phyloP scores from a whole-genome alignment of 2,888 invertebrate species.

The Agonopterix arenella region DNA sequence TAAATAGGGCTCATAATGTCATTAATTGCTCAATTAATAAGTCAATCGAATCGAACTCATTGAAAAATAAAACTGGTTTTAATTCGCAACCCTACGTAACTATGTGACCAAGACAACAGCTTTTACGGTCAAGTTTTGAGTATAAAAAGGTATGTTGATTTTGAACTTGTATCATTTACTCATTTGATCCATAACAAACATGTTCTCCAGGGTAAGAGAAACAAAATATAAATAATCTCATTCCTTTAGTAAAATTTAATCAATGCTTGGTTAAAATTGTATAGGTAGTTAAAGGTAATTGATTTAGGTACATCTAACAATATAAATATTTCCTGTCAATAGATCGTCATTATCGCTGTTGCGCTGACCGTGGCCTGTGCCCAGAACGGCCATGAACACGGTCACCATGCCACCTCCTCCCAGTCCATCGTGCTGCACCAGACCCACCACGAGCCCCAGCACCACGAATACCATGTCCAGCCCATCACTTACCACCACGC shows the following conservation, averaged over 20 bases:
- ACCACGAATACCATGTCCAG: slow-evolving; percentile 5
- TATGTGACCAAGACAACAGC: not conserved
- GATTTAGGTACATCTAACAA: not conserved
- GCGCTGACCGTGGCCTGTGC: slow-evolving; percentile 24
- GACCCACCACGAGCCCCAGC: slow-evolving; percentile 2
- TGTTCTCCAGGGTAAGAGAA: slow-evolving; percentile 13
- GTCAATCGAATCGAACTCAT: too few species aligned
- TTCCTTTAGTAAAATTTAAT: too few species aligned
- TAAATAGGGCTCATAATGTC: too few species aligned
- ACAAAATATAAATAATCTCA: not conserved
- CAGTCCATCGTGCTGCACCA: slow-evolving; percentile 18
- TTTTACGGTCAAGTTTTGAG: not conserved
- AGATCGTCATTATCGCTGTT: slow-evolving; percentile 22
- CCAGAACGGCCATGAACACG: slow-evolving; percentile 26
- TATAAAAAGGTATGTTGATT: not conserved
- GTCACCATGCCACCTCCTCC: slow-evolving; percentile 18
- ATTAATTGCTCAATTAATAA: too few species aligned
- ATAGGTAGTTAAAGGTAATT: not conserved
- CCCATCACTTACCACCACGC: slow-evolving; percentile 4
- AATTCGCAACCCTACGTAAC: not conserved
- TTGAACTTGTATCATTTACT: not conserved
- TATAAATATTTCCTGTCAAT: not conserved
- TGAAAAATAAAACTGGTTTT: not conserved
- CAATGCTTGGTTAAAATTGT: too few species aligned
- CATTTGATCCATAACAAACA: not conserved